phyloP scores from a whole-genome alignment of 1,140 invertebrate species.

The Spodoptera litura region DNA sequence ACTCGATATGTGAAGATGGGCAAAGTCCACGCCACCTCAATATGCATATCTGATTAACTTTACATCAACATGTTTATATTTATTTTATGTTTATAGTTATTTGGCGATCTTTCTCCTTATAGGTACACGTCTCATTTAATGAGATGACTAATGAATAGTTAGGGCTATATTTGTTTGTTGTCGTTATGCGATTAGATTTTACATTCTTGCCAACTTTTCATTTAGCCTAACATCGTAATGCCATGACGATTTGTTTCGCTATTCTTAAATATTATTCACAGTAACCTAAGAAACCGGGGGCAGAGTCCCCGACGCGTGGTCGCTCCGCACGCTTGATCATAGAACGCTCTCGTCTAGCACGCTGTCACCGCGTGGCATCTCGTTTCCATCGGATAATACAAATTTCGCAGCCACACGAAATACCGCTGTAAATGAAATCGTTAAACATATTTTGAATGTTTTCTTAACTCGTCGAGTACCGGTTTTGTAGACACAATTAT shows the following conservation, averaged over 20 bases:
- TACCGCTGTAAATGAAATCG: not conserved
- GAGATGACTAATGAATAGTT: not conserved
- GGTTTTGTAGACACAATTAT: too few relatives aligned
- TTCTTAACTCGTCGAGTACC: too few relatives aligned
- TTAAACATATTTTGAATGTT: not conserved
- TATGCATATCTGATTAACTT: constrained; percentile 4
- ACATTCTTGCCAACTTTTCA: constrained; percentile 13
- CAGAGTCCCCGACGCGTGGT: constrained; percentile 61
- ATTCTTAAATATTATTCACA: constrained; percentile 62
- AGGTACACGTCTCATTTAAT: not conserved
- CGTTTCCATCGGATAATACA: not conserved
- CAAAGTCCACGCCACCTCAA: constrained; percentile 14
- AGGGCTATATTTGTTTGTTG: not conserved
- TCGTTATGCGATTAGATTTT: not conserved
- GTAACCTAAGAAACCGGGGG: constrained; percentile 48
- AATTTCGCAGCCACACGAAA: not conserved
- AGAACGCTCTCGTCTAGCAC: constrained; percentile 46
- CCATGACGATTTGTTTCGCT: constrained; percentile 43
- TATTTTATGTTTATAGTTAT: not conserved
- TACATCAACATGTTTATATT: not conserved
- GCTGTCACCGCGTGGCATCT: constrained; percentile 53
- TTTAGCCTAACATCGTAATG: constrained; percentile 4
- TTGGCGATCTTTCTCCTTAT: not conserved
- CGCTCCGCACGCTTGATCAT: constrained; percentile 34
- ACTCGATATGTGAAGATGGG: not conserved